Base-by-base conservation (phyloP, 2,888 invertebrate genomes). In the Abscondita cerata region DNA sequence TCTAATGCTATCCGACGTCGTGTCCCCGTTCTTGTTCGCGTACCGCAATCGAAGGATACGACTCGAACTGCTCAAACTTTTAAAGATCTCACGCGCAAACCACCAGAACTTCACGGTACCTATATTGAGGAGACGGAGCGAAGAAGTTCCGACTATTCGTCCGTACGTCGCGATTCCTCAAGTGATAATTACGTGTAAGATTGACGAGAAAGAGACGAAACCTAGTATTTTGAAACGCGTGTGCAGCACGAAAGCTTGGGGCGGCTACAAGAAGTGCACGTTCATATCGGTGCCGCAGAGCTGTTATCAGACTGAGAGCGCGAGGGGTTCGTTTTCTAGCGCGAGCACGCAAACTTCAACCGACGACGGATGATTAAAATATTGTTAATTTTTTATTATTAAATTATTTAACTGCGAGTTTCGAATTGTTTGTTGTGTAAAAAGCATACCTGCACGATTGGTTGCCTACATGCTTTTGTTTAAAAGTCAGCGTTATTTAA, bases 11-110 rank as follows among this genome's bases (percentile, higher is more conserved):
- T 89, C 89, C 51, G 84, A 86, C 53, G 82, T 87, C 40, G 83
- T 87, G 16, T 91, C 90, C 48, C 92, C 92, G 13, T 85, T 92
- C 74, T 82, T 92, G 50, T 92, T 92, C 77, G 91, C 91, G 33
- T 87, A 91, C 79, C 85, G 92, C 2, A 90, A 89, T 65, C 84
- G 88, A 12, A 83, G 90, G 19, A 87, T 90, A 1, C 84, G 85
- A 68, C 76, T 85, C 9, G 86, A 87, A 68, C 76, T 86, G 1
- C 76, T 82, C 8, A 81, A 81, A 68, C 79, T 86, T 66, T 82
- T 85, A 61, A 82, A 82, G 65, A 76, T 82, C 64, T 70, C 74
- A n/a, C 73, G 71, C 20, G 13, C 78, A 75, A 61, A 46, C 12
- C 11, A 2, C 3, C 6, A 4, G 1, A 19, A 3, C 2, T 11